A percentile compares a stretch with the other conserved stretches of the same genome.
Conservation (phyloP, 2,113 vertebrate genomes). For the Charina bottae region DNA sequence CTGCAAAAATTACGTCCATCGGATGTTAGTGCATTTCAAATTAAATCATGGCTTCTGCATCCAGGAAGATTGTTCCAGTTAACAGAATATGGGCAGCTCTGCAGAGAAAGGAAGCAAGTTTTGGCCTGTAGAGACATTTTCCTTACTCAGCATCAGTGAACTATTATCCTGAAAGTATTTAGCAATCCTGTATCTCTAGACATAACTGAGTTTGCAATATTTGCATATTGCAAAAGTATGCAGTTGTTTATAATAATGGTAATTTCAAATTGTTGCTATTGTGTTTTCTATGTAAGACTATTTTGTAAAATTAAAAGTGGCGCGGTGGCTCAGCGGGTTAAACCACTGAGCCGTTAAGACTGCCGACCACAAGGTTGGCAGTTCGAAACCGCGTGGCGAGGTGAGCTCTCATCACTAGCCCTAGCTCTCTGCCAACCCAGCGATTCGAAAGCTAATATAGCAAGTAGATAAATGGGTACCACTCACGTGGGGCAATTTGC, state of each 20-base stretch:
- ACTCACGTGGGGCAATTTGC: too few species aligned
- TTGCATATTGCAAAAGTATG: conserved; percentile 38
- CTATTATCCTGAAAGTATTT: conserved; percentile 32
- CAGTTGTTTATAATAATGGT: conserved; percentile 35
- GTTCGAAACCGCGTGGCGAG: too few species aligned
- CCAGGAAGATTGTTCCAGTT: background rate
- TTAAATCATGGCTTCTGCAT: conserved; percentile 20
- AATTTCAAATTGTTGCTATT: conserved; percentile 37
- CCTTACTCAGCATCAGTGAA: conserved; percentile 24
- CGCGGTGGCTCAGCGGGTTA: too few species aligned
- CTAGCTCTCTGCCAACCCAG: too few species aligned
- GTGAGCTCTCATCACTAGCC: too few species aligned
- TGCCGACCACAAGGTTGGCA: too few species aligned
- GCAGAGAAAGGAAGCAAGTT: background rate
- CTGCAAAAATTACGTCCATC: conserved; percentile 10
- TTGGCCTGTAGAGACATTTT: conserved; percentile 19
- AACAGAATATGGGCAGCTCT: background rate
- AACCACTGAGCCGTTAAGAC: too few species aligned
- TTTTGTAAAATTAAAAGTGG: too few species aligned
- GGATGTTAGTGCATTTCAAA: background rate
- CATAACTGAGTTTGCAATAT: conserved; percentile 38
- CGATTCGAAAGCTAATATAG: too few species aligned
- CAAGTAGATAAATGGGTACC: too few species aligned
- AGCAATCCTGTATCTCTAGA: conserved; percentile 1
- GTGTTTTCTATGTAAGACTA: background rate